Evolutionary conservation across 1,140 invertebrate genomes (phyloP), one percentile per base, ranked within the genome.

Genomic region (Lepidurus arcticus): DNA sequence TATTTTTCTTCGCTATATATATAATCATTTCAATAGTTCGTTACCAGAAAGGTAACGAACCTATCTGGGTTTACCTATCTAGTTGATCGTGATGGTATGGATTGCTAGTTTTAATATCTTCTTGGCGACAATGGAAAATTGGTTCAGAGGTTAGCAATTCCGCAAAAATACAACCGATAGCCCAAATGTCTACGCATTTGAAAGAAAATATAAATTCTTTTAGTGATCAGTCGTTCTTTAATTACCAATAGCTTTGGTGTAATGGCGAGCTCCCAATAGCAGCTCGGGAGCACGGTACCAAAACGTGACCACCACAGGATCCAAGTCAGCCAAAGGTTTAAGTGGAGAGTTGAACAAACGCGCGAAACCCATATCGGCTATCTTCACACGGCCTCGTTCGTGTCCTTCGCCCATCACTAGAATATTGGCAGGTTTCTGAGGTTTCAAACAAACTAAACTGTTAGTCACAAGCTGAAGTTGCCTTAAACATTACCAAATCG

Each of bases 341-440:
- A 99, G 86, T 5, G 98, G 98, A 5, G 96, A 95, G 88, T 99
- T 98, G 83, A 99, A 99, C 43, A 99, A 88, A 81, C 98, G 88
- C n/a, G 98, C 98, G 88, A 99, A 99, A 11, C 98, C 98, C 97
- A 99, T 99, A 84, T 99, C 98, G 78, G 98, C 98, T 84, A 99
- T 99, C 89, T 99, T 99, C 0, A 98, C 97, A 81, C 97, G 87
- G 6, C 98, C 98, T 83, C 98, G 88, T 86, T 99, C 97, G 78
- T 92, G 91, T 24, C 97, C 98, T 88, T 99, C 97, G 26, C 98
- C 98, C 97, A 99, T 99, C 13, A 99, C 98, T 79, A 99, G 88
- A 85, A 99, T 99, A 87, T 99, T 99, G 1, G 98, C 98, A 75
- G 98, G 98, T 92, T 99, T 99, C 90, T 96, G 85, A 47, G 84